Conservation (phyloP, 2,113 vertebrate species). For the Tyto alba region DNA sequence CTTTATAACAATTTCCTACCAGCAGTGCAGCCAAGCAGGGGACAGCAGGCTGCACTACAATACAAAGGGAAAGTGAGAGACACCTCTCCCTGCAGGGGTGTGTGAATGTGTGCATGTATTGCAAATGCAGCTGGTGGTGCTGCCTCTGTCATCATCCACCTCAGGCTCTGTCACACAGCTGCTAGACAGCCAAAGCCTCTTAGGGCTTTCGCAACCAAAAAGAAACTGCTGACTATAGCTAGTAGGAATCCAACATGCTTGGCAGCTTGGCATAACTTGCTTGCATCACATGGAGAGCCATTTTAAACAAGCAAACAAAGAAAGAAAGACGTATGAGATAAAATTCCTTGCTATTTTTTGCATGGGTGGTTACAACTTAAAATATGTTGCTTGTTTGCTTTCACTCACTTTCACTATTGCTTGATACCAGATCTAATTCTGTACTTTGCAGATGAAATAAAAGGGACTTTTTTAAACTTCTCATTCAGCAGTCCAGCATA, state of each 20-base stretch:
- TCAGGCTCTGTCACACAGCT: not conserved
- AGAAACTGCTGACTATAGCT: not conserved
- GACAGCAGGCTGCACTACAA: not conserved
- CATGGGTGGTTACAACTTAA: not conserved
- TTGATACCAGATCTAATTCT: not conserved
- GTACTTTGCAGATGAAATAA: not conserved
- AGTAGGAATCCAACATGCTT: slow-evolving; percentile 5
- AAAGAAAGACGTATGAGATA: not conserved
- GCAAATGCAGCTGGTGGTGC: not conserved
- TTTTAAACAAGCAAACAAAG: not conserved
- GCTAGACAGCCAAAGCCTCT: not conserved
- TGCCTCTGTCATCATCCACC: not conserved
- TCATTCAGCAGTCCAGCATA: not conserved
- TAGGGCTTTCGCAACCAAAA: not conserved
- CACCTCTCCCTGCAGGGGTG: not conserved
- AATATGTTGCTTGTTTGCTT: not conserved
- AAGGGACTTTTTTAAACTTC: not conserved
- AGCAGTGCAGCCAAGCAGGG: not conserved
- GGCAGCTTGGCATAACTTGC: not conserved
- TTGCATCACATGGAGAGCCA: not conserved
- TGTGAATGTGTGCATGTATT: not conserved
- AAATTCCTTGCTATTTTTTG: not conserved
- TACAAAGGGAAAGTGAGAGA: not conserved
- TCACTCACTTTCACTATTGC: not conserved
- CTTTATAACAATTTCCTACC: not conserved